Evolutionary conservation across 1,140 invertebrate genomes (phyloP), one percentile per base, ranked within the genome.

Genomic region (Octopus sinensis): DNA sequence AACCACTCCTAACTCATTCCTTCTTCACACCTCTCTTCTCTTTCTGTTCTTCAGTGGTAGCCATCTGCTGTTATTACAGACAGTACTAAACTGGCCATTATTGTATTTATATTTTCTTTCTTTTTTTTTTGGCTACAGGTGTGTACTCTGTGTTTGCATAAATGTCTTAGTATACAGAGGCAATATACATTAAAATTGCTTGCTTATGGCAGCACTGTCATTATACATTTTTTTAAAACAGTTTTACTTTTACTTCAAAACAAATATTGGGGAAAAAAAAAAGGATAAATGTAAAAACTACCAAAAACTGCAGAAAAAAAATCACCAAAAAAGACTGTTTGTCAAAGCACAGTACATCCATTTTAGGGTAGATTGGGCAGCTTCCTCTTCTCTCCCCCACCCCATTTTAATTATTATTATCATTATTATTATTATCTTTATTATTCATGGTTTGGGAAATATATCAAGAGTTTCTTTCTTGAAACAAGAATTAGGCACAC

Each of bases 291-390:
- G 17, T 62, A 62, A 62, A 62, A 62, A 23, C 23, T 23, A 23
- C 23, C 23, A 23, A 23, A 23, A 23, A 23, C 23, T 23, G 56
- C 7, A 17, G 17, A 17, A 62, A 62, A 62, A 62, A 62, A 62
- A 9, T 7, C 17, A 71, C 30, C 30, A 71, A 71, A 71, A 71
- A 71, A 5, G 5, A 71, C 30, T 23, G 23, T 71, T 71, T 71
- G 68, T 23, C 68, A 71, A 71, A 71, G 68, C 68, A 71, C 68
- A 71, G 68, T 71, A 71, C 68, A n/a, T n/a, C 68, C 30, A 62
- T n/a, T 23, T 71, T n/a, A 13, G 17, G 68, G 17, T n/a, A 23
- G 68, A 71, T 71, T 71, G 68, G 68, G 68, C 68, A 71, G 68
- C 68, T 71, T 71, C 68, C 30, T 23, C 68, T 71, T 23, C 68